Conservation (phyloP, 2,888 invertebrate species). For the Caenorhabditis sp. region DNA sequence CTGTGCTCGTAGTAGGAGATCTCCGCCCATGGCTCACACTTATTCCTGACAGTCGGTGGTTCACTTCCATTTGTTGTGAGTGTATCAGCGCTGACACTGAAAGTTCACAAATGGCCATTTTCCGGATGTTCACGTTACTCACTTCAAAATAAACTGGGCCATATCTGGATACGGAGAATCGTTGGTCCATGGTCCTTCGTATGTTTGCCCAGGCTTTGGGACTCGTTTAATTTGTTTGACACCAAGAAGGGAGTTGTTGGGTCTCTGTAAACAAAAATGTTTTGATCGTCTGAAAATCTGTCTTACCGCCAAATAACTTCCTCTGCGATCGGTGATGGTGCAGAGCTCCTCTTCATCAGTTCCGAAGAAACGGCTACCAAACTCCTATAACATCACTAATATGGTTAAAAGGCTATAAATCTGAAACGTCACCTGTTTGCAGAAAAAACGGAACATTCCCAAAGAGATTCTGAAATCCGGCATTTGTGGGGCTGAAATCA, state of each 20-base stretch:
- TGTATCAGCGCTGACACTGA: not conserved
- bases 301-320: too few relatives aligned
- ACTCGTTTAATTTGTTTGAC: not conserved
- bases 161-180: not conserved
- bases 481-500: not conserved
- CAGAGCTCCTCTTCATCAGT: not conserved
- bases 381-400: not conserved
- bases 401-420: not conserved
- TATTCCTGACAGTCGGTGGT: not conserved
- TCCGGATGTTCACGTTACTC: too few relatives aligned
- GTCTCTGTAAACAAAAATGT: not conserved
- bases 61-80: not conserved
- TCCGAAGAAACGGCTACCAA: not conserved
- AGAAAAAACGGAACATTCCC: constrained; percentile 8
- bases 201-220: not conserved
- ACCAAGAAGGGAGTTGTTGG: not conserved
- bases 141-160: not conserved
- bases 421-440: constrained; percentile 10
- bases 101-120: too few relatives aligned
- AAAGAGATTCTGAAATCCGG: not conserved
- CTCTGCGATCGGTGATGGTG: not conserved
- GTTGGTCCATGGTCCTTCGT: not conserved
- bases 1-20: not conserved
- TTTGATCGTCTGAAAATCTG: too few relatives aligned
- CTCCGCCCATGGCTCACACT: not conserved